Base-by-base conservation (phyloP, 2,888 invertebrate genomes). In the Tuberolachnus salignus region DNA sequence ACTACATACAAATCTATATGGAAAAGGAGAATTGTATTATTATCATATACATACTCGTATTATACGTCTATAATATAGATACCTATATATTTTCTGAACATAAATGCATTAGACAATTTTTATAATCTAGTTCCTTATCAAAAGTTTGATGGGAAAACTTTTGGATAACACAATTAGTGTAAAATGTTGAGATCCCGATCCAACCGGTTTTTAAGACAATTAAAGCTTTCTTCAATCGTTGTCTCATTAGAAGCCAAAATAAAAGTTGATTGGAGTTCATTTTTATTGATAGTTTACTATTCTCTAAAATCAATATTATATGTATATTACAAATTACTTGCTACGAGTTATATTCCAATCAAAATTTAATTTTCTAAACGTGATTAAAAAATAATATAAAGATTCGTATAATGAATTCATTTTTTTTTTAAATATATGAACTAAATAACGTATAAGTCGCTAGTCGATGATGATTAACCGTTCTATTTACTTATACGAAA, bases 221-320 rank as follows among this genome's bases (percentile, higher is more conserved):
- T 74, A 74, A 53, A 64, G 63, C 53, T 64, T 53, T 53, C 42
- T 19, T 23, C 73, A 53, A 42, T 8, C 42, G 44, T 64, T 74
- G 73, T 74, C 73, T 74, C 73, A 74, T 74, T 74, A 64, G 4
- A 74, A 64, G 73, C 53, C 53, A 13, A 44, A n/a, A 59, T 59
- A 49, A 19, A 55, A 42, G 63, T 64, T 53, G 42, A 74, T 74
- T 64, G 44, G 63, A 64, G 3, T 23, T 73, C 16, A 51, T 64
- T 74, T 51, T 74, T 53, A 3, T 63, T 51, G 21, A 16, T 42
- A 53, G 53, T 64, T 13, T 9, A 44, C 44, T 19, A 19, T 55
- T 53, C 14, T 61, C 9, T 44, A 53, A 1, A 73, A 73, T 59
- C 10, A 51, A 21, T 42, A 21, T 73, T 72, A 14, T 51, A 42